Percentiles rank a stretch among this genome's conserved stretches.
These are phyloP conservation scores for Acanthosepion esculentum DNA, from an alignment of 2,888 invertebrate genomes.

Conservation along the genomic window DNA sequence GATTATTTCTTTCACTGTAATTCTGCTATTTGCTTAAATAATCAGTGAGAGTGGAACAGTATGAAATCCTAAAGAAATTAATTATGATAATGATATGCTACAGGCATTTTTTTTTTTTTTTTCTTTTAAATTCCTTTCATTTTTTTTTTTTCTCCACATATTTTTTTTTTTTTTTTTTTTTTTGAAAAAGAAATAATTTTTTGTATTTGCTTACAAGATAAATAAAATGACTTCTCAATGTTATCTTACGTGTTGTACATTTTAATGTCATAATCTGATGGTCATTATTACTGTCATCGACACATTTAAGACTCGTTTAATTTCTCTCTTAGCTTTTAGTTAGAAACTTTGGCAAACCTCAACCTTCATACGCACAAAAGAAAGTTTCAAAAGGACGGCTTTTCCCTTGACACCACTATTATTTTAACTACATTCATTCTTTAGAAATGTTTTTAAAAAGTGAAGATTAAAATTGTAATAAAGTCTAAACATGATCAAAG, in stretches of 20 bases:
- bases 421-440: too few species aligned
- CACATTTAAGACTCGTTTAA: neutral
- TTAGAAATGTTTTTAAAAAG: too few species aligned
- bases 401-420: too few species aligned
- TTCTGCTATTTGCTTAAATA: neutral
- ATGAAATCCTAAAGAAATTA: neutral
- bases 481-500: too few species aligned
- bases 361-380: too few species aligned
- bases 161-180: conserved; percentile 42
- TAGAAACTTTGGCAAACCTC: too few species aligned
- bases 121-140: conserved; percentile 39
- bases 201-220: conserved; percentile 48
- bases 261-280: neutral
- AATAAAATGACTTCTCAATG: conserved; percentile 46
- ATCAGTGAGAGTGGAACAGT: neutral
- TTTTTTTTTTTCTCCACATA: conserved; percentile 39
- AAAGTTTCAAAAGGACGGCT: too few species aligned
- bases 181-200: conserved; percentile 43
- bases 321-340: too few species aligned
- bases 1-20: neutral
- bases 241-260: conserved; percentile 25
- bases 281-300: neutral
- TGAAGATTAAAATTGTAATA: too few species aligned
- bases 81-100: neutral
- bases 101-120: conserved; percentile 44